A percentile compares a stretch with the other conserved stretches of the same genome.
Conservation (phyloP, 2,113 vertebrate genomes). For the Apteryx owenii region DNA sequence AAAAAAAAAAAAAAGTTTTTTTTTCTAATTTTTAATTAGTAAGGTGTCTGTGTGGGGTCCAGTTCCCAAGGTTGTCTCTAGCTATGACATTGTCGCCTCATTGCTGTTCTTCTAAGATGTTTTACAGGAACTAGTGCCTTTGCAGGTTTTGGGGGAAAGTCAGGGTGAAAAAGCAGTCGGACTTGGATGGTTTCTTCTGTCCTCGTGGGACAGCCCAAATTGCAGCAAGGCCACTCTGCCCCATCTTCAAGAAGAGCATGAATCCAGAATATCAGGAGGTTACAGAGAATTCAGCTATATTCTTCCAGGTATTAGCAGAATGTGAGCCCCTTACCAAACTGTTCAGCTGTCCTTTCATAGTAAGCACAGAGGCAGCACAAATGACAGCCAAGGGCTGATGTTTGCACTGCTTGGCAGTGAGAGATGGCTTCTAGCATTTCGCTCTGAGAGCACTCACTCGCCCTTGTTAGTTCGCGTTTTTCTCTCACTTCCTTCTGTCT, state of each 20-base stretch:
- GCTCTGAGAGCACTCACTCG: neutral
- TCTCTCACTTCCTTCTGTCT: neutral
- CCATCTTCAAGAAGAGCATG: neutral
- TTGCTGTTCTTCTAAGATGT: neutral
- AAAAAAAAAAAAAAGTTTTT: neutral
- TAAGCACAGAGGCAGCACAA: neutral
- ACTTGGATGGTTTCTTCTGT: accelerated
- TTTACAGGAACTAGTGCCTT: neutral
- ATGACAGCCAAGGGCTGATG: neutral
- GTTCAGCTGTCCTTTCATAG: neutral
- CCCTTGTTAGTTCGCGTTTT: neutral
- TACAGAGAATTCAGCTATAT: neutral
- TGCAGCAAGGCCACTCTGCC: neutral
- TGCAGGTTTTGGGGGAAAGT: neutral
- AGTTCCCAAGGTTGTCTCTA: neutral
- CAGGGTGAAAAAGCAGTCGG: neutral
- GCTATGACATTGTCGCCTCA: neutral
- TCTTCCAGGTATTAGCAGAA: neutral
- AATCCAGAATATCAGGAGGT: neutral
- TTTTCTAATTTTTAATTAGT: neutral
- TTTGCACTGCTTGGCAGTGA: too few species aligned
- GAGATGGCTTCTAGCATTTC: neutral
- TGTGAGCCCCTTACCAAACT: neutral
- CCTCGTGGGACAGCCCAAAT: neutral
- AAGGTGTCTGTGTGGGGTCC: neutral